Evolutionary conservation across 2,797 vertebrate species (phyloP), one percentile per base, ranked within the genome.

Genomic region (Pristis pectinata): DNA sequence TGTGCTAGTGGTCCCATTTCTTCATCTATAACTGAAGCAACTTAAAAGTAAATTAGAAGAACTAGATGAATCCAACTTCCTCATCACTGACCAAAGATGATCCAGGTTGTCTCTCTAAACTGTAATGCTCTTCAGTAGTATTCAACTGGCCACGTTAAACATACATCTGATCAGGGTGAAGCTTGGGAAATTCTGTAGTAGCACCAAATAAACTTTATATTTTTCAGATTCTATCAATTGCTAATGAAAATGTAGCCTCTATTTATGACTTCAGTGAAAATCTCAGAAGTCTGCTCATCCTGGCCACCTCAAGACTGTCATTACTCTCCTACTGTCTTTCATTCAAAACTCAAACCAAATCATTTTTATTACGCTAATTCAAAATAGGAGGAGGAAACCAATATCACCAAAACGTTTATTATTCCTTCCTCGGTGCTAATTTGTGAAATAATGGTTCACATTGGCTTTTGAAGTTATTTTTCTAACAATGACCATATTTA

Each of bases 11-110:
- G 37, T 67, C 79, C 59, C 64, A 89, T 80, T 61, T 83, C 10
- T 1, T 91, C 64, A 91, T n/a, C 94, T 41, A 95, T 49, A 85
- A 27, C 41, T 70, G 89, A 82, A 95, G 37, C 77, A 85, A 89
- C 49, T 87, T 59, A 87, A 53, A 87, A 89, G 53, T 61, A 89
- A 89, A 67, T 91, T 67, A 67, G 87, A 91, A 91, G 22, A 67
- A 67, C 61, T 91, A 89, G 61, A 37, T 91, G 9, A 91, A 91
- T 56, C 53, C 27, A 85, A 85, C 17, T 91, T 91, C 59, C 85
- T 89, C 85, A 89, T 89, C 59, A 91, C 87, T 67, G 87, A 91
- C 87, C 87, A 91, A 67, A 67, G 87, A 67, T 64, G 87, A 7
- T n/a, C 77, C 44, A 41, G 37, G 79, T 22, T 44, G n/a, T n/a